Conservation (phyloP, 2,888 invertebrate species). For the Clunio marinus region DNA sequence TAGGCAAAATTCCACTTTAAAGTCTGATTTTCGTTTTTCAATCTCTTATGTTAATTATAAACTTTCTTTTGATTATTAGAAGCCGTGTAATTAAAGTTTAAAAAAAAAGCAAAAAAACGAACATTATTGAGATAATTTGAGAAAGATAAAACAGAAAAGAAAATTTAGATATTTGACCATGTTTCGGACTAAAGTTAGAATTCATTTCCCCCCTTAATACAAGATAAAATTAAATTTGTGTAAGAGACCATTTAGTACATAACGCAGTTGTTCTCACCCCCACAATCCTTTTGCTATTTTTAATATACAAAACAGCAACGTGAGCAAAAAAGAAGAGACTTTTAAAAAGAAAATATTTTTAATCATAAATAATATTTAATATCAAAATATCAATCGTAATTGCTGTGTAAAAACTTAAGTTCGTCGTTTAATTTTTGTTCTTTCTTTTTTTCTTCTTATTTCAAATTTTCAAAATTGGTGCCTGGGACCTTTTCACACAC, state of each 20-base stretch:
- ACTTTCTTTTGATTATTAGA: neutral
- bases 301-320: neutral
- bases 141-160: neutral
- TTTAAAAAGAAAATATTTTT: neutral
- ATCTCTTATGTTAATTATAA: neutral
- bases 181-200: too few species aligned
- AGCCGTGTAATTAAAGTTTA: slow-evolving; percentile 3
- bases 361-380: slow-evolving; percentile 10
- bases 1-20: slow-evolving; percentile 18
- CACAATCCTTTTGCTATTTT: slow-evolving; percentile 19
- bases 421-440: slow-evolving; percentile 33
- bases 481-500: slow-evolving; percentile 37
- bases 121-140: slow-evolving; percentile 5
- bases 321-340: neutral
- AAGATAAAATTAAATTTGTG: slow-evolving; percentile 17
- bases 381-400: slow-evolving; percentile 4
- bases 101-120: neutral
- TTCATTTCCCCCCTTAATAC: neutral
- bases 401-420: slow-evolving; percentile 30
- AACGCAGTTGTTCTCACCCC: neutral
- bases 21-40: slow-evolving; percentile 6
- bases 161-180: too few species aligned
- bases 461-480: slow-evolving; percentile 38
- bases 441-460: slow-evolving; percentile 36
- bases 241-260: too few species aligned